Conservation (phyloP, 2,113 vertebrate species). For the Aphelocoma coerulescens region DNA sequence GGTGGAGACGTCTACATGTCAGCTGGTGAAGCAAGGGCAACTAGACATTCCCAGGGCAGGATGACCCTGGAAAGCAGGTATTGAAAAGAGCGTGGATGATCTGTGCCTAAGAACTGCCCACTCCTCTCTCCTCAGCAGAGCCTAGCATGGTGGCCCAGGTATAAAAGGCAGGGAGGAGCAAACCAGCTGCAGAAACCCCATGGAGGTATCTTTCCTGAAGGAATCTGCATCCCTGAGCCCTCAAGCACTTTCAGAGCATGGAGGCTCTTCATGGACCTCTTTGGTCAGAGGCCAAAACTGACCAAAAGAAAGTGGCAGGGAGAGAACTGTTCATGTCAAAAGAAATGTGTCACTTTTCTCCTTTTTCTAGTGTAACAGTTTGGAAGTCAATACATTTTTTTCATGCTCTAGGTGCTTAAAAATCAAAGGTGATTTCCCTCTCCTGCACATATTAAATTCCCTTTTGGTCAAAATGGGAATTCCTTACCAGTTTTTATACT, state of each 20-base stretch:
- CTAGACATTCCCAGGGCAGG: accelerated
- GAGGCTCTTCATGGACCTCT: neutral
- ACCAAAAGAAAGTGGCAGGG: neutral
- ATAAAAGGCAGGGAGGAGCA: neutral
- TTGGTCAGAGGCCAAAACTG: neutral
- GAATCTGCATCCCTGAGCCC: neutral
- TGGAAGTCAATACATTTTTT: neutral
- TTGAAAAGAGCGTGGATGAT: neutral
- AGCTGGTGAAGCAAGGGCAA: neutral
- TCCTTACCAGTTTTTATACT: neutral
- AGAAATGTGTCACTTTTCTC: neutral
- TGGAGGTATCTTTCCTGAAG: neutral
- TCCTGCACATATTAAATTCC: neutral
- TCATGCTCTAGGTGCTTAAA: neutral
- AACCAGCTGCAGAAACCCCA: neutral
- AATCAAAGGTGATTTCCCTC: neutral
- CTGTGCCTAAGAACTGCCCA: neutral
- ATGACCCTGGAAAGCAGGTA: neutral
- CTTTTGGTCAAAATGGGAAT: neutral
- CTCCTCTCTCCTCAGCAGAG: neutral
- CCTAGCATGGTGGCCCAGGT: accelerated
- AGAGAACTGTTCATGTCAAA: neutral
- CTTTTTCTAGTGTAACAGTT: neutral
- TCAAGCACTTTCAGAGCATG: neutral
- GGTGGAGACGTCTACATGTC: neutral